Evolutionary conservation across 53 echinoderm and acorn worm species (phyloP).

Genomic region (Echinarachnius parma): DNA sequence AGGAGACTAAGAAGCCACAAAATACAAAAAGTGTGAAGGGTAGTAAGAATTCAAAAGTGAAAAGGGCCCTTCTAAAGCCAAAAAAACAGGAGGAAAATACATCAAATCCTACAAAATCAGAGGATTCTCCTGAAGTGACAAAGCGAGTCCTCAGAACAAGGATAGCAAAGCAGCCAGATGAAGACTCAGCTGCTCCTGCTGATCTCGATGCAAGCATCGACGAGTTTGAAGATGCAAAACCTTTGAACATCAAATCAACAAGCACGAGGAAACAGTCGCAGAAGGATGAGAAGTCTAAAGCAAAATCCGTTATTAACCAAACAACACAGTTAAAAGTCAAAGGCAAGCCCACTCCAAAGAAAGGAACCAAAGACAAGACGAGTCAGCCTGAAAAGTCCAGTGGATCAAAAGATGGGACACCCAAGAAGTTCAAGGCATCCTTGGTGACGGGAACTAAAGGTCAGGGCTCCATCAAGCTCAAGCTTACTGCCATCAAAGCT

Average conservation of each 20-base stretch:
- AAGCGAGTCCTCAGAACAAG: slow-evolving; percentile 26
- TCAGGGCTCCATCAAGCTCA: slow-evolving; percentile 33
- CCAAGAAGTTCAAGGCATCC: slow-evolving; percentile 23
- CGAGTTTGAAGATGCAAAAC: slow-evolving; percentile 24
- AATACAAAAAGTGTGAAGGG: no score
- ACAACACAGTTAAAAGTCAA: not conserved
- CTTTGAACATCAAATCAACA: not conserved
- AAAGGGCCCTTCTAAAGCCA: no score
- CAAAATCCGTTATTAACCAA: not conserved
- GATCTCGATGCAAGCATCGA: slow-evolving; percentile 19
- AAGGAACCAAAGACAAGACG: not conserved
- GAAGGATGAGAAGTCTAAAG: not conserved
- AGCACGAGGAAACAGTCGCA: slow-evolving; percentile 4
- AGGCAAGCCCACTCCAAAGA: slow-evolving; percentile 2
- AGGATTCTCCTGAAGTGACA: not conserved
- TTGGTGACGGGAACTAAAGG: slow-evolving; percentile 19
- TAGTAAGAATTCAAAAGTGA: no score
- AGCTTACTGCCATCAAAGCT: slow-evolving; percentile 40
- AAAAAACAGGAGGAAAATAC: not conserved
- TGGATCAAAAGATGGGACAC: not conserved
- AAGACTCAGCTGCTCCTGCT: no score
- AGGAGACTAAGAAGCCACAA: no score
- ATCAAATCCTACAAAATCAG: not conserved
- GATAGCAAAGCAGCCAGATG: slow-evolving; percentile 8
- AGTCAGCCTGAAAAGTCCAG: slow-evolving; percentile 1